Base-by-base conservation (phyloP, 2,888 invertebrate species). In the Callyntrura guangdongensis region DNA sequence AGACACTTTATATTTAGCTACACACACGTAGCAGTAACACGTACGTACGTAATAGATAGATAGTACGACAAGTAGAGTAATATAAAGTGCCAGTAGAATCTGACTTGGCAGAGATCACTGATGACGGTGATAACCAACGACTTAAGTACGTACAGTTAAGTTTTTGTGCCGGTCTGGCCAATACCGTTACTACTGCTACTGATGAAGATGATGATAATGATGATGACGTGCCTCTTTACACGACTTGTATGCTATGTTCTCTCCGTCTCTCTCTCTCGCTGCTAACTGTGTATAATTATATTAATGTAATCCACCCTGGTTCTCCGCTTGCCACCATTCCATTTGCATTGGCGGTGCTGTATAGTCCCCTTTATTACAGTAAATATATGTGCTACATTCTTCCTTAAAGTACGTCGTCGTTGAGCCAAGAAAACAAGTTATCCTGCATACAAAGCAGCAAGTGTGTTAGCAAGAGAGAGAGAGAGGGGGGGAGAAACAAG, bases 191-290 rank as follows among this genome's bases (percentile, higher is more conserved):
- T 9, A 17, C n/a, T 64, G 22, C n/a, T 69, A 12, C 8, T 22
- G n/a, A 22, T 69, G 69, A 69, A 8, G 27, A 69, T 27, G 69
- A 69, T 69, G 69, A 69, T 69, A 69, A 69, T 69, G 69, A 69
- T 69, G 69, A 69, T 69, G 69, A 69, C 69, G 69, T 69, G 69
- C 69, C 69, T 69, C 69, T 69, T 20, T 64, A 12, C 53, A 53
- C 53, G 12, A 53, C 53, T 53, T 53, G n/a, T 53, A 53, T 53
- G 8, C 11, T 2, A 2, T 53, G 2, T 14, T 1, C n/a, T 53
- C 53, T 9, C 53, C 8, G 5, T 9, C 2, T 36, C 36, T 61
- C n/a, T 61, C n/a, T 61, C 17, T 61, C n/a, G 1, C 9, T 20
- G 12, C 17, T 61, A 25, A 69, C 69, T 47, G 72, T 47, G 49